Evolutionary conservation across 2,113 vertebrate species (phyloP), one percentile per base, ranked within the genome.

Genomic region (Perognathus longimembris): DNA sequence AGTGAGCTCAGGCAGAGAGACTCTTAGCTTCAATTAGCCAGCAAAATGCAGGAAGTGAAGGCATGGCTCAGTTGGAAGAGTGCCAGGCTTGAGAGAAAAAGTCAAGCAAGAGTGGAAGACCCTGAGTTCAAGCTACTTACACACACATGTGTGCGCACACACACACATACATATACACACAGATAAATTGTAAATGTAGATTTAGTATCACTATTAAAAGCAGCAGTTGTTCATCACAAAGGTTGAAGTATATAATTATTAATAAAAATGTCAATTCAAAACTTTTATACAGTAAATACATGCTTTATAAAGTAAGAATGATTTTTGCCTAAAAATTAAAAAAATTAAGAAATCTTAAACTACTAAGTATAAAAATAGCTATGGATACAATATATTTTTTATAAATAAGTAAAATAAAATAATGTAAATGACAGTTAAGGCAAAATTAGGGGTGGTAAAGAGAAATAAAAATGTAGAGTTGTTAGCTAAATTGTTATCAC

Each of bases 321-420:
- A 83, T 94, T 76, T 79, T 83, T 83, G 70, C 28, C 93, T 86
- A 79, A 64, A 24, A 91, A 89, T 40, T 81, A 73, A 95, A 96
- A 50, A 77, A 93, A 88, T 85, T 91, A 21, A 89, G 22, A 93
- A 91, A 73, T 83, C 15, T 82, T 88, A 89, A 75, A 89, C 70
- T 3, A 71, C 38, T 85, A 91, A 96, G 91, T 77, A 4, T 20
- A n/a, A 73, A 38, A 66, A 34, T 38, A 90, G 17, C 22, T 61
- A 75, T 32, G 34, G 24, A 36, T 61, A 70, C 3, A 77, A 45
- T 45, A 85, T 36, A 18, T 79, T 78, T 26, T 70, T n/a, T 78
- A 45, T 85, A 11, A 38, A 61, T 36, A 45, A 12, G 26, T 2
- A 70, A 78, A 8, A 67, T 76, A 77, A 91, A 77, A 42, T 26